Conservation (phyloP, 1,140 invertebrate genomes). For the Monochamus saltuarius region DNA sequence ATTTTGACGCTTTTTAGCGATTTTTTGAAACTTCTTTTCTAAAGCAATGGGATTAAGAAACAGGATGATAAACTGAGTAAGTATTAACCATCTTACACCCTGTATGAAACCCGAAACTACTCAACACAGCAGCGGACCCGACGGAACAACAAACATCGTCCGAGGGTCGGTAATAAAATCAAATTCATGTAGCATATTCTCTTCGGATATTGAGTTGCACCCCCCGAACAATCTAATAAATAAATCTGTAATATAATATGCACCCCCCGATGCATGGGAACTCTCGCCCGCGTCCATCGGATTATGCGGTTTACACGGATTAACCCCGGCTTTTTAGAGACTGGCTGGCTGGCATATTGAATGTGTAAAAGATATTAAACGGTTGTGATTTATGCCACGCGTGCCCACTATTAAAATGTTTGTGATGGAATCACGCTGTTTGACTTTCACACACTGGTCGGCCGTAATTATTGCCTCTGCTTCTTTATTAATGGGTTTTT, state of each 20-base stretch:
- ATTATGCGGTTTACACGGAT: slow-evolving; percentile 48
- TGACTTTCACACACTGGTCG: slow-evolving; percentile 44
- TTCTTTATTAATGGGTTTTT: slow-evolving; percentile 5
- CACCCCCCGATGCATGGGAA: slow-evolving; percentile 42
- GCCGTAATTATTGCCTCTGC: not conserved
- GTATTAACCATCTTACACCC: too few species aligned
- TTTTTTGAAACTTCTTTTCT: too few species aligned
- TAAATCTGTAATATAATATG: slow-evolving; percentile 50
- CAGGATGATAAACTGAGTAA: too few species aligned
- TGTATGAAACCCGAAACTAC: too few species aligned
- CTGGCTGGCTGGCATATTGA: slow-evolving; percentile 40
- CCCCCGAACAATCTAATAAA: slow-evolving; percentile 45
- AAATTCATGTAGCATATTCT: slow-evolving; percentile 46
- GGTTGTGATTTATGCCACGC: slow-evolving; percentile 44
- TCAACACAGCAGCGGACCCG: too few species aligned
- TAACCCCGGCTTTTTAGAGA: slow-evolving; percentile 42
- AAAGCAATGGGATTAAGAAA: too few species aligned
- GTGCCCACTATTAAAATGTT: slow-evolving; percentile 45
- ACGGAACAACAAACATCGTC: slow-evolving; percentile 11
- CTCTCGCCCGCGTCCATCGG: slow-evolving; percentile 33
- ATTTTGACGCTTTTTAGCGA: too few species aligned
- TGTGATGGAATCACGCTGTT: slow-evolving; percentile 47
- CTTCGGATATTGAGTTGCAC: slow-evolving; percentile 47
- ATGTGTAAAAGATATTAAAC: slow-evolving; percentile 50
- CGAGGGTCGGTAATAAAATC: slow-evolving; percentile 39